Evolutionary conservation across 2,888 invertebrate genomes (phyloP).

Genomic region (Rhagophthalmus giganteus): DNA sequence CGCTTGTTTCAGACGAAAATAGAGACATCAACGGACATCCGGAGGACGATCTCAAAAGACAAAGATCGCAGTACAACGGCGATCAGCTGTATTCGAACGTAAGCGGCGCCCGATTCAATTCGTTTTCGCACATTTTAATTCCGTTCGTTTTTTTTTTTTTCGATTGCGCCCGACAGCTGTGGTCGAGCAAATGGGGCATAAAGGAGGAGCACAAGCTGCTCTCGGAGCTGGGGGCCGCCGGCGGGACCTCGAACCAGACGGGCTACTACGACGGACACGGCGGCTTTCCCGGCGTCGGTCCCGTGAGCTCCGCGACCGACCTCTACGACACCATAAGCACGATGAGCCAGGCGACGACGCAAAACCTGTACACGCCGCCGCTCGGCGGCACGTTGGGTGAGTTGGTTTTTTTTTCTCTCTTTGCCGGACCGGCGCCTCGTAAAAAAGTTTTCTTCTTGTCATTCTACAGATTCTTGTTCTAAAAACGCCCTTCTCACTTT

Average conservation of each 20-base stretch:
- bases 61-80: conserved; percentile 84
- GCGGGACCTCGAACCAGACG: conserved; percentile 53
- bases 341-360: conserved; percentile 72
- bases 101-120: too few species aligned
- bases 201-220: conserved; percentile 88
- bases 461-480: too few species aligned
- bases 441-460: too few species aligned
- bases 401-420: conserved; percentile 34
- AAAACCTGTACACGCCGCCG: conserved; percentile 77
- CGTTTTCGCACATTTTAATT: too few species aligned
- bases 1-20: conserved; percentile 81
- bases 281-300: conserved; percentile 59
- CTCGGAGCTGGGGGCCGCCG: conserved; percentile 74
- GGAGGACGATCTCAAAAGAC: conserved; percentile 86
- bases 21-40: conserved; percentile 85
- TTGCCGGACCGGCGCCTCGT: too few species aligned
- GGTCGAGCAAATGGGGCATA: conserved; percentile 88
- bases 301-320: conserved; percentile 57
- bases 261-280: conserved; percentile 64
- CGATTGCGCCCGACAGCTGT: too few species aligned
- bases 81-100: conserved; percentile 89
- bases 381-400: conserved; percentile 70
- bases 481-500: too few species aligned
- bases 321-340: conserved; percentile 72
- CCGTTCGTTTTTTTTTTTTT: too few species aligned